phyloP scores from a whole-genome alignment of 64 coral and sea anemone species.

The Exaiptasia diaphana region DNA sequence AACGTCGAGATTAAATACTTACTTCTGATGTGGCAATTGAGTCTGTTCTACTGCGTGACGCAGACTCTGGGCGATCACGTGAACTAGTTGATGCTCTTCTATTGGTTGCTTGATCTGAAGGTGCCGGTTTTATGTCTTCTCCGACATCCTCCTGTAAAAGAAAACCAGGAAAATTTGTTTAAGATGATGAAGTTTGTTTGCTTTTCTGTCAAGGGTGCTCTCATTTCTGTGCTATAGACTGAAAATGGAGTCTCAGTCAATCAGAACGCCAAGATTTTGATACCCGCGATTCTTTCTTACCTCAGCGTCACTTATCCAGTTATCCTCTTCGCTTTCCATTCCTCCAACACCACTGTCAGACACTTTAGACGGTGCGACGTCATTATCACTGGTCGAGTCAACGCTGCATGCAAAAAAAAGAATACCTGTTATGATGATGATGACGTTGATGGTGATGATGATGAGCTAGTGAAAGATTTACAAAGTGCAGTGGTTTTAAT shows the following conservation, averaged over 20 bases:
- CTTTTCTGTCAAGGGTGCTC: too few species aligned
- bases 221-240: too few species aligned
- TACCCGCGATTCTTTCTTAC: too few species aligned
- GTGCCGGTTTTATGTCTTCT: not conserved
- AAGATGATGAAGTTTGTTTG: not conserved
- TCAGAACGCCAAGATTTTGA: too few species aligned
- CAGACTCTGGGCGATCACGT: constrained; percentile 24
- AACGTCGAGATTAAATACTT: not conserved
- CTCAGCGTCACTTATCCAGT: constrained; percentile 93
- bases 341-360: constrained; percentile 84
- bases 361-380: constrained; percentile 67
- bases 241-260: too few species aligned
- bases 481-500: not conserved
- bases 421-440: too few species aligned
- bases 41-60: constrained; percentile 86
- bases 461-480: not conserved
- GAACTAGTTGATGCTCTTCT: constrained; percentile 1
- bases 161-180: not conserved
- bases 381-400: constrained; percentile 80
- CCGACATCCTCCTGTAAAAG: constrained; percentile 26
- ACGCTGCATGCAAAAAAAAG: constrained; percentile 48
- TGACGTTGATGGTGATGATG: too few species aligned
- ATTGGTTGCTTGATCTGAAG: constrained; percentile 11
- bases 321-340: constrained; percentile 85
- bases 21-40: constrained; percentile 78